These are phyloP conservation scores for Hipposideros larvatus DNA, from an alignment of 2,797 vertebrate species.

Conservation along the genomic window DNA sequence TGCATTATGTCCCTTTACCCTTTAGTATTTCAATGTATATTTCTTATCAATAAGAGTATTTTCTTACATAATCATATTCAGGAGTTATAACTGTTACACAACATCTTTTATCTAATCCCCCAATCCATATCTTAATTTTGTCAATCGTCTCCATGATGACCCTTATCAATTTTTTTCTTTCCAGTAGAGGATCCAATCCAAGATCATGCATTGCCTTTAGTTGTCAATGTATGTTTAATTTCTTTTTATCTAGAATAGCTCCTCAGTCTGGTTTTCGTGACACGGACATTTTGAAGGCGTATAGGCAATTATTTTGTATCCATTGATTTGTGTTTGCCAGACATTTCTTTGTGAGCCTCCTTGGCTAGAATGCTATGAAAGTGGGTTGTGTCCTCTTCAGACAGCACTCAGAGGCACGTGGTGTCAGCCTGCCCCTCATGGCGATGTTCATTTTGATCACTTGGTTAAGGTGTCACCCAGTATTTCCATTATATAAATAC, in stretches of 20 bases:
- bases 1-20: background rate
- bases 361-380: background rate
- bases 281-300: background rate
- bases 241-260: background rate
- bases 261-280: background rate
- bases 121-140: background rate
- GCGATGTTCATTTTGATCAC: background rate
- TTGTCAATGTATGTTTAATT: background rate
- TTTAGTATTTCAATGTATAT: background rate
- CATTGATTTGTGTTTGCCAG: background rate
- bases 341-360: background rate
- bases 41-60: background rate
- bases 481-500: background rate
- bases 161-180: background rate
- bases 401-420: fast-evolving
- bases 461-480: background rate
- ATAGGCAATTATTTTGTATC: background rate
- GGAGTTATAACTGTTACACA: background rate
- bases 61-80: background rate
- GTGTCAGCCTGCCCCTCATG: fast-evolving
- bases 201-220: background rate
- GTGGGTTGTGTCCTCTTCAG: background rate
- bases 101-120: background rate
- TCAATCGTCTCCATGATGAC: background rate
- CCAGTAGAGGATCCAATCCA: background rate